Evolutionary conservation across 2,888 invertebrate genomes (phyloP).

Genomic region (Nyleta sp.): DNA sequence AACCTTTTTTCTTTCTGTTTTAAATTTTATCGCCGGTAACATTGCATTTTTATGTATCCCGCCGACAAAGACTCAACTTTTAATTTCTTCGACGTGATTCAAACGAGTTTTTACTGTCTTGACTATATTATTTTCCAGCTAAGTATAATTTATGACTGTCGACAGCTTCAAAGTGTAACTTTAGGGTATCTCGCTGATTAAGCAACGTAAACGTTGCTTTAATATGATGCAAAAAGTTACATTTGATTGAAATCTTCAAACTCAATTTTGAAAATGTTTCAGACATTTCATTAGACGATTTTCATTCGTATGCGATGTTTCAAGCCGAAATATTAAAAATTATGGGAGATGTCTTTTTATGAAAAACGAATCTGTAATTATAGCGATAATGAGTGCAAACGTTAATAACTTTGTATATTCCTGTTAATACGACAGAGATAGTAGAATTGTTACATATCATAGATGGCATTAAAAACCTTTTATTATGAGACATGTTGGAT

Average conservation of each 20-base stretch:
- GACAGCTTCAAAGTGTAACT: constrained; percentile 35
- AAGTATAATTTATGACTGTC: constrained; percentile 39
- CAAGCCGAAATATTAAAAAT: too few species aligned
- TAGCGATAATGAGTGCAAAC: too few species aligned
- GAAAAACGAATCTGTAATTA: too few species aligned
- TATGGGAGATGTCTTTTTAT: too few species aligned
- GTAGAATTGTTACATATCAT: too few species aligned
- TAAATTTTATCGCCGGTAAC: constrained; percentile 25
- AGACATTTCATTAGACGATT: too few species aligned
- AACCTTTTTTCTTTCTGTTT: constrained; percentile 3
- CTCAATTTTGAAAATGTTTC: neutral
- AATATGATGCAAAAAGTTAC: neutral
- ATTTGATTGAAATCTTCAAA: constrained; percentile 1
- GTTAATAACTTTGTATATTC: too few species aligned
- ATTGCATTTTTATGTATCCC: constrained; percentile 34
- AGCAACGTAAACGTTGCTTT: constrained; percentile 14
- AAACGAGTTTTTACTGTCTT: constrained; percentile 32
- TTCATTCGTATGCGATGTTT: too few species aligned
- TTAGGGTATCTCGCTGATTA: constrained; percentile 28
- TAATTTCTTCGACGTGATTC: constrained; percentile 45
- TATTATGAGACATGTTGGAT: too few species aligned
- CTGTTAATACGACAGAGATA: too few species aligned
- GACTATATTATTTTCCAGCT: constrained; percentile 28
- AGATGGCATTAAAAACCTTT: too few species aligned
- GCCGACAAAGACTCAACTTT: constrained; percentile 39